Evolutionary conservation across 2,797 vertebrate species (phyloP).

Genomic region (Sparus aurata): DNA sequence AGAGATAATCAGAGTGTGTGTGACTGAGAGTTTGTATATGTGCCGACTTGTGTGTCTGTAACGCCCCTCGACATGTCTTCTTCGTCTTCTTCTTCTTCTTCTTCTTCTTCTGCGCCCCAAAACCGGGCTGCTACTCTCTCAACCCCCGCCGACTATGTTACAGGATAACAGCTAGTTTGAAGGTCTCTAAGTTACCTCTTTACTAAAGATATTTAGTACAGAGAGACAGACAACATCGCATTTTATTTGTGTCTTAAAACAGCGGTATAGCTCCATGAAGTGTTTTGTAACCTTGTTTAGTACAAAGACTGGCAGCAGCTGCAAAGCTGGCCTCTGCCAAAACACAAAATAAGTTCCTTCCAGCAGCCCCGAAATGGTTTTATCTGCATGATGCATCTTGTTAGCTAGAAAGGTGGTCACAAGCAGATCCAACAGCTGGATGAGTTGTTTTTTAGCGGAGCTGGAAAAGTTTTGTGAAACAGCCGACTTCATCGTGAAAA

Average conservation of each 20-base stretch:
- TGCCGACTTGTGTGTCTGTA: constrained; percentile 13
- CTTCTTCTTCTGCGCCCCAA: constrained; percentile 52
- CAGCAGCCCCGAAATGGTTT: no score
- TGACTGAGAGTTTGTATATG: not conserved
- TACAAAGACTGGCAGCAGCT: no score
- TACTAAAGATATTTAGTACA: not conserved
- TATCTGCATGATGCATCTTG: no score
- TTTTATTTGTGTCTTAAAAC: no score
- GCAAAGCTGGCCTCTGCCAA: no score
- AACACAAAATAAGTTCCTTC: no score
- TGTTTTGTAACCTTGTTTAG: no score
- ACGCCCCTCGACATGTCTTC: constrained; percentile 68
- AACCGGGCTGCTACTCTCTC: constrained; percentile 38
- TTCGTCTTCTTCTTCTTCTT: no score
- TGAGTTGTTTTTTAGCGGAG: not conserved
- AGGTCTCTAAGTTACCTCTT: not conserved
- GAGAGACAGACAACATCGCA: no score
- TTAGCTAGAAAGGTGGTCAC: no score
- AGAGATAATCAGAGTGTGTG: not conserved
- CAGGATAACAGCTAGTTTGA: not conserved
- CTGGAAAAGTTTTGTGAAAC: not conserved
- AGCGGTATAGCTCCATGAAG: no score
- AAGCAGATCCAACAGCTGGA: not conserved
- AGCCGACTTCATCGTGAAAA: not conserved
- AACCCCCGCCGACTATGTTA: not conserved